phyloP scores from a whole-genome alignment of 2,888 invertebrate species.

The Nomada hirtipes region DNA sequence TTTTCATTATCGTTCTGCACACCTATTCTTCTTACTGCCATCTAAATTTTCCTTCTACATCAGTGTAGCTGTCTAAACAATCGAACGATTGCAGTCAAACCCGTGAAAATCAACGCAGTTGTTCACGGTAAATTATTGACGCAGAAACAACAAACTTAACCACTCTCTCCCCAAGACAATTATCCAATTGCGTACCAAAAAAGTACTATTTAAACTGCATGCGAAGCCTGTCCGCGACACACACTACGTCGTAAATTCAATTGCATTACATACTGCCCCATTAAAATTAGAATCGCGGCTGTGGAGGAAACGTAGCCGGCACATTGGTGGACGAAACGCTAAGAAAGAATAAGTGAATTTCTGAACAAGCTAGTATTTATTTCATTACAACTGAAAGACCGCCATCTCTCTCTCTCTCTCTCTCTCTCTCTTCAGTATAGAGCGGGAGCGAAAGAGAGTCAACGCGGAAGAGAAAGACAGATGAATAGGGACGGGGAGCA shows the following conservation, averaged over 20 bases:
- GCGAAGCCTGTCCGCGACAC: neutral
- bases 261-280: slow-evolving; percentile 8
- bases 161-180: no score
- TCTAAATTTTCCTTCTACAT: no score
- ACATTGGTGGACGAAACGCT: slow-evolving; percentile 30
- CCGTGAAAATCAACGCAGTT: no score
- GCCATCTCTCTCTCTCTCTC: neutral
- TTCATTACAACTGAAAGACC: slow-evolving; percentile 55
- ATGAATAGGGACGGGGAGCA: slow-evolving; percentile 19
- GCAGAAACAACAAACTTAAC: no score
- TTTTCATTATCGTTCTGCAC: no score
- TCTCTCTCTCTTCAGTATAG: neutral
- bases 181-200: no score
- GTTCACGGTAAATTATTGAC: no score
- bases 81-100: no score
- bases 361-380: slow-evolving; percentile 63
- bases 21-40: no score
- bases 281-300: slow-evolving; percentile 15
- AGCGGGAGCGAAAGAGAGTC: neutral
- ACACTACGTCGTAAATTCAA: neutral
- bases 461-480: slow-evolving; percentile 1
- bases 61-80: no score
- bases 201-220: neutral
- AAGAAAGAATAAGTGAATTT: slow-evolving; percentile 56
- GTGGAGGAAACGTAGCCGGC: neutral